phyloP scores from a whole-genome alignment of 53 echinoderm and acorn worm genomes.

The Patiria pectinifera region DNA sequence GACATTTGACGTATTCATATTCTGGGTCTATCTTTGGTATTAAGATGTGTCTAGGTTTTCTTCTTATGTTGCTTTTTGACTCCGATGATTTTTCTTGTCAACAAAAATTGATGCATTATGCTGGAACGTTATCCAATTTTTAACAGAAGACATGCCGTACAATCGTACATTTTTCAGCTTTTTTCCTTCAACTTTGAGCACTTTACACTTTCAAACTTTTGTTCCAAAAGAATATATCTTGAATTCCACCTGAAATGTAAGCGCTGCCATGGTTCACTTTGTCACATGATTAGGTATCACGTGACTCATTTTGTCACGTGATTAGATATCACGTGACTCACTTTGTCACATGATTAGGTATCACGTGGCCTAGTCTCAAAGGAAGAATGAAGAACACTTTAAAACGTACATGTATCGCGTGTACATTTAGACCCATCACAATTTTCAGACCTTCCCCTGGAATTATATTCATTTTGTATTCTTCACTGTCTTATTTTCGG shows the following conservation, averaged over 20 bases:
- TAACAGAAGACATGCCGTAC: no score
- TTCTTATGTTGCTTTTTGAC: not conserved
- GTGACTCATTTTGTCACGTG: no score
- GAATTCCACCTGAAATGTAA: not conserved
- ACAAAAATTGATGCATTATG: not conserved
- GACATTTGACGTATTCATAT: not conserved
- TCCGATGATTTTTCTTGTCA: not conserved
- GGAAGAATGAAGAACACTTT: no score
- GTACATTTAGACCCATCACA: no score
- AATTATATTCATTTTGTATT: no score
- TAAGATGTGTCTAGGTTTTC: not conserved
- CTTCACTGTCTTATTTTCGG: no score
- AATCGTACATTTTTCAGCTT: not conserved
- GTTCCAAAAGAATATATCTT: not conserved
- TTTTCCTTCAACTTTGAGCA: not conserved
- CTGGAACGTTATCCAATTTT: no score
- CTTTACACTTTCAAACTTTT: not conserved
- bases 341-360: not conserved
- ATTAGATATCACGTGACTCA: not conserved
- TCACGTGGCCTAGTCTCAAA: not conserved
- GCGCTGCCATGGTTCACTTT: not conserved
- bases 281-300: not conserved
- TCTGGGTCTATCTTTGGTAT: constrained; percentile 34
- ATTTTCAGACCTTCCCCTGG: no score
- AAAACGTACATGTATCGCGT: no score